Percentiles rank a stretch among this genome's conserved stretches.
These are phyloP conservation scores for Cantharis nigra DNA, from an alignment of 2,888 invertebrate genomes.

Conservation along the genomic window DNA sequence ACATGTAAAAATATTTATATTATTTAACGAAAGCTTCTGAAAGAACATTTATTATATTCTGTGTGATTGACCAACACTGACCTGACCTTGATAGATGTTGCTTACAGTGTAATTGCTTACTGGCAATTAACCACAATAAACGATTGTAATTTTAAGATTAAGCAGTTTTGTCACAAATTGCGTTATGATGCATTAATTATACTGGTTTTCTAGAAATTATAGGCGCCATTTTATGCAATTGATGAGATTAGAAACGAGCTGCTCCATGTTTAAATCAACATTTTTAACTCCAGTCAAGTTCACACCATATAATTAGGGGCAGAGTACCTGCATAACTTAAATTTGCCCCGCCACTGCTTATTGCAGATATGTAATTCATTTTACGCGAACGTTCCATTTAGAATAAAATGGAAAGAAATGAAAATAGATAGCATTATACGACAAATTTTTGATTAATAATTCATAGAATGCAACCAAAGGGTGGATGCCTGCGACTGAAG, in stretches of 20 bases:
- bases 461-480: background rate
- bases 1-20: background rate
- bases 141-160: conserved; percentile 36
- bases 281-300: background rate
- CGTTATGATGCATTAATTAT: conserved; percentile 35
- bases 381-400: background rate
- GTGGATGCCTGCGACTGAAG: background rate
- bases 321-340: background rate
- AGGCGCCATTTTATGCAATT: conserved; percentile 27
- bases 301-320: background rate
- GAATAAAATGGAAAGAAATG: background rate
- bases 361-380: background rate
- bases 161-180: conserved; percentile 38
- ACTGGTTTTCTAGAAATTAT: conserved; percentile 24
- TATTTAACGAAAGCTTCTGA: background rate
- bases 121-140: conserved; percentile 22
- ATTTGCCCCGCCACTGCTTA: background rate
- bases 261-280: background rate
- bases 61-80: conserved; percentile 25
- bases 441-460: background rate
- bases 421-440: background rate
- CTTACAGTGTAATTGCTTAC: conserved; percentile 7
- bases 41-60: background rate
- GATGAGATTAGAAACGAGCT: conserved; percentile 9
- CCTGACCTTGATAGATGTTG: conserved; percentile 14